phyloP scores from a whole-genome alignment of 2,888 invertebrate species.

The Xylocampa areola region DNA sequence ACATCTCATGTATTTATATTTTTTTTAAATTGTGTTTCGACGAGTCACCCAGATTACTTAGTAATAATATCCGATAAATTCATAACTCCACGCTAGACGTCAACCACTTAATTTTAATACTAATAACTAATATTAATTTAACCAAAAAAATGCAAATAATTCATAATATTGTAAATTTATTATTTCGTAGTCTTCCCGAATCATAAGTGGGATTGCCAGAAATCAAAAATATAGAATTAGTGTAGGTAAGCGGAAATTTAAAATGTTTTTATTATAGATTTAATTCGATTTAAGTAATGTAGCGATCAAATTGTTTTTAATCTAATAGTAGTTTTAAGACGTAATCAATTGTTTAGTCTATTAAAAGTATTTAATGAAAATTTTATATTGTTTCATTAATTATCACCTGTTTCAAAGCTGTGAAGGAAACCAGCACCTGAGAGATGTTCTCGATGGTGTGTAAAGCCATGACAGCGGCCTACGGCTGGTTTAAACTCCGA shows the following conservation, averaged over 20 bases:
- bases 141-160: neutral
- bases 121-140: neutral
- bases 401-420: neutral
- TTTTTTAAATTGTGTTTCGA: no score
- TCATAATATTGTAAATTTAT: conserved; percentile 11
- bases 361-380: conserved; percentile 71
- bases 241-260: conserved; percentile 45
- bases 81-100: neutral
- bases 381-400: conserved; percentile 59
- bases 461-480: no score
- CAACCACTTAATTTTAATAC: neutral
- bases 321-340: conserved; percentile 59
- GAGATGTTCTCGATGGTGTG: no score
- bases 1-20: no score
- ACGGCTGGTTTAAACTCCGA: no score
- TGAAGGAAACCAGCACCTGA: no score
- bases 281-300: conserved; percentile 49
- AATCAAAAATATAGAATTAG: conserved; percentile 40
- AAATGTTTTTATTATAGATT: conserved; percentile 31
- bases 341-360: conserved; percentile 77
- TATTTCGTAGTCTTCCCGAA: conserved; percentile 17
- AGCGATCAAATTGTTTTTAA: conserved; percentile 63
- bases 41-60: no score
- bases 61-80: no score
- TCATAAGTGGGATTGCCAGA: conserved; percentile 49